Conservation (phyloP, 2,797 vertebrate species). For the Octomys mimax region DNA sequence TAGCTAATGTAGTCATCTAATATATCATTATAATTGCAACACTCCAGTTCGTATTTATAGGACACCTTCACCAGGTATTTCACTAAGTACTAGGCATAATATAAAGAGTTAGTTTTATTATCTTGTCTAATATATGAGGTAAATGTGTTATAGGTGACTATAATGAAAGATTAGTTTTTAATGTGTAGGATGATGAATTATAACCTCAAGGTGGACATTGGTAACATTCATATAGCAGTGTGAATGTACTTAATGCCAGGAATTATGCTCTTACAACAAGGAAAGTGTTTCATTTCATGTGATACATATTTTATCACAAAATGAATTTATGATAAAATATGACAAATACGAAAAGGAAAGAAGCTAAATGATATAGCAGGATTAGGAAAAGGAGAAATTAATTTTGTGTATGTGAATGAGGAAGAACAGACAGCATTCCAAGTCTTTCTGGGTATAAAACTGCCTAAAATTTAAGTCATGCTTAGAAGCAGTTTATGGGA, state of each 20-base stretch:
- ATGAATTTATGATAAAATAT: conserved; percentile 2
- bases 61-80: background rate
- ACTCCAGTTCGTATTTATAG: background rate
- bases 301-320: background rate
- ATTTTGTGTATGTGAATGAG: background rate
- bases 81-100: background rate
- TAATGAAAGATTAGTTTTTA: background rate
- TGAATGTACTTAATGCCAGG: background rate
- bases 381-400: background rate
- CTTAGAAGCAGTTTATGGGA: background rate
- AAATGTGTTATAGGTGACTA: background rate
- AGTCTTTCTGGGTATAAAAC: background rate
- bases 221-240: background rate
- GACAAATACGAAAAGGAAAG: background rate
- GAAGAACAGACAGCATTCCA: background rate
- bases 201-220: background rate
- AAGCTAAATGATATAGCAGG: background rate
- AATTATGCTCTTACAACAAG: background rate
- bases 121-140: background rate
- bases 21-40: background rate
- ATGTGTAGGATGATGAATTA: background rate
- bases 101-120: background rate
- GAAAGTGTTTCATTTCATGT: background rate
- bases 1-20: background rate
- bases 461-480: background rate